Conservation (phyloP, 2,113 vertebrate genomes). For the Prionailurus bengalensis region DNA sequence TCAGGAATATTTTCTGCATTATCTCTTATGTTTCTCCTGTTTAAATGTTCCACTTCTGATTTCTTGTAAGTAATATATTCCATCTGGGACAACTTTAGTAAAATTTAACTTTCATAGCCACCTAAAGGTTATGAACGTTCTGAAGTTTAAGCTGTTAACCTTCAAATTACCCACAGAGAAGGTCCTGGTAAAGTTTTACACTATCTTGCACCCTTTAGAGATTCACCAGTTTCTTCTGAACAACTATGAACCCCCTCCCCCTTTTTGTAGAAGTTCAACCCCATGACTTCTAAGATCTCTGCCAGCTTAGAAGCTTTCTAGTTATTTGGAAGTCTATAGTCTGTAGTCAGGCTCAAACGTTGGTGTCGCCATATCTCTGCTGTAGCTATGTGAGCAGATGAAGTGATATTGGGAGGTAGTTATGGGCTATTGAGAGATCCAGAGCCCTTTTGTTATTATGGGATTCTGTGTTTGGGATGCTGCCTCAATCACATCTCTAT, state of each 20-base stretch:
- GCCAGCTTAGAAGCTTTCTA: background rate
- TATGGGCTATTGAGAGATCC: background rate
- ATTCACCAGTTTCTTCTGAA: background rate
- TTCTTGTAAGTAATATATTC: background rate
- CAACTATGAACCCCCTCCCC: background rate
- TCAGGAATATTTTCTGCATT: background rate
- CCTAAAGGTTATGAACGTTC: background rate
- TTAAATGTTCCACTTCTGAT: constrained; percentile 19
- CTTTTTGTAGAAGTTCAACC: background rate
- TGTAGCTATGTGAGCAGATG: background rate
- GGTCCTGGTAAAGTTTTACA: background rate
- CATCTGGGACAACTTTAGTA: background rate
- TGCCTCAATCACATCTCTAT: background rate
- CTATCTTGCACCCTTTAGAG: background rate
- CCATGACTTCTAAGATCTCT: background rate
- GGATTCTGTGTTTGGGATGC: background rate
- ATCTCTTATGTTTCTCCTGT: background rate
- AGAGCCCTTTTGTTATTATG: background rate
- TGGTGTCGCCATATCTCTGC: background rate
- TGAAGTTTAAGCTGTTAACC: background rate
- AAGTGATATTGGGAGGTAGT: background rate
- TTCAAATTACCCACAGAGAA: background rate
- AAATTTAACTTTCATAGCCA: background rate
- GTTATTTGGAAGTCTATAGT: background rate
- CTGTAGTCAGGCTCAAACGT: background rate